Percentiles rank a stretch among this genome's conserved stretches.
Evolutionary conservation across 2,113 vertebrate species (phyloP).

Genomic region (Atrichornis clamosus): DNA sequence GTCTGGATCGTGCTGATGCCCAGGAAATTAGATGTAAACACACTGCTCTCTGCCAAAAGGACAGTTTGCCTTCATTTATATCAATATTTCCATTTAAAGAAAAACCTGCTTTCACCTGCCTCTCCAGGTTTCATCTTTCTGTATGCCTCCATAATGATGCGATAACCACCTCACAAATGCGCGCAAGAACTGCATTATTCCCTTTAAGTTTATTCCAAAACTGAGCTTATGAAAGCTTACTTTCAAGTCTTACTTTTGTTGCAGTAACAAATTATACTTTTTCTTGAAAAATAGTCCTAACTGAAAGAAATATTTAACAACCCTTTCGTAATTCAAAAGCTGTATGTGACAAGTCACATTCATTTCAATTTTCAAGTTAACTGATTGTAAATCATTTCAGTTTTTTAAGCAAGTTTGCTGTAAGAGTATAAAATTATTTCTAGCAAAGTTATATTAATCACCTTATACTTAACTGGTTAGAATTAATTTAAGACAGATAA

Average conservation of each 20-base stretch:
- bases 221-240: neutral
- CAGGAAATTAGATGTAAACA: neutral
- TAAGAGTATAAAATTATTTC: neutral
- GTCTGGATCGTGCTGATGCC: neutral
- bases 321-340: neutral
- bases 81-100: neutral
- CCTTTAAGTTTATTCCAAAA: slow-evolving; percentile 28
- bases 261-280: neutral
- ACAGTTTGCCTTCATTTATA: neutral
- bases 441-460: slow-evolving; percentile 35
- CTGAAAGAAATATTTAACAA: slow-evolving; percentile 25
- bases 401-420: slow-evolving; percentile 9
- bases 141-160: neutral
- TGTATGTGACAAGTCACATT: neutral
- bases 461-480: neutral
- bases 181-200: neutral
- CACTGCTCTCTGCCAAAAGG: neutral
- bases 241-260: neutral
- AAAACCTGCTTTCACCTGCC: neutral
- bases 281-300: slow-evolving; percentile 17
- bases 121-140: neutral
- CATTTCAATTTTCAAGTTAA: slow-evolving; percentile 43
- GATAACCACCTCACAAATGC: neutral
- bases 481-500: neutral
- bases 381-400: neutral